These are phyloP conservation scores for Rana temporaria DNA, from an alignment of 2,113 vertebrate genomes.

Conservation along the genomic window DNA sequence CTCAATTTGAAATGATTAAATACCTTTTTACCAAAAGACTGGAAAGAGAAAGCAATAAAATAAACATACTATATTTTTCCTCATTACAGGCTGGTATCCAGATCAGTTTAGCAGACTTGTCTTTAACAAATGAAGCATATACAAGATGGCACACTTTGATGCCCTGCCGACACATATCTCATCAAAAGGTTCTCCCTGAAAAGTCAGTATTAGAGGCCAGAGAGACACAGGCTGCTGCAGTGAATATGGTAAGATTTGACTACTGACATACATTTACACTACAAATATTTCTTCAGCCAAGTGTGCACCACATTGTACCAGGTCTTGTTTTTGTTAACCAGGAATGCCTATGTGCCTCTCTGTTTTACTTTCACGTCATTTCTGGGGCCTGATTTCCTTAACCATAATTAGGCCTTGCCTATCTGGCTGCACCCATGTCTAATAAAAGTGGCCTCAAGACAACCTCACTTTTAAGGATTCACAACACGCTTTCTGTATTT, in stretches of 20 bases:
- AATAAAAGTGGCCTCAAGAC: too few species aligned
- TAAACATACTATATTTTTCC: not conserved
- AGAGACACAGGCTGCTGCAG: conserved; percentile 56
- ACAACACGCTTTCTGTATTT: too few species aligned
- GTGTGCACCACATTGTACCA: too few species aligned
- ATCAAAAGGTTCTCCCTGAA: conserved; percentile 64
- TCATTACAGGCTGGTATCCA: conserved; percentile 75
- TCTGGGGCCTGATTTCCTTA: too few species aligned
- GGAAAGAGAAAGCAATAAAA: not conserved
- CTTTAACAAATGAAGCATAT: conserved; percentile 67
- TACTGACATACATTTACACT: too few species aligned
- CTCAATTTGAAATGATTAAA: not conserved
- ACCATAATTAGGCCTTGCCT: too few species aligned
- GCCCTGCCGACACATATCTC: conserved; percentile 68
- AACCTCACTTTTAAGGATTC: too few species aligned
- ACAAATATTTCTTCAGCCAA: too few species aligned
- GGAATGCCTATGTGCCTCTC: too few species aligned
- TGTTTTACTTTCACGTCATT: too few species aligned
- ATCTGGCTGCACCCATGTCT: too few species aligned
- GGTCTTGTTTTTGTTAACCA: too few species aligned
- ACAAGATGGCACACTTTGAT: conserved; percentile 81
- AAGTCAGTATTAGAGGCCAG: conserved; percentile 60
- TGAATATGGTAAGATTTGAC: conserved; percentile 76
- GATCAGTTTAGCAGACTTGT: conserved; percentile 76
- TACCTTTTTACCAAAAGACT: not conserved